Percentiles rank a stretch among this genome's conserved stretches.
Conservation (phyloP, 2,113 vertebrate species). For the Ciconia stormi region DNA sequence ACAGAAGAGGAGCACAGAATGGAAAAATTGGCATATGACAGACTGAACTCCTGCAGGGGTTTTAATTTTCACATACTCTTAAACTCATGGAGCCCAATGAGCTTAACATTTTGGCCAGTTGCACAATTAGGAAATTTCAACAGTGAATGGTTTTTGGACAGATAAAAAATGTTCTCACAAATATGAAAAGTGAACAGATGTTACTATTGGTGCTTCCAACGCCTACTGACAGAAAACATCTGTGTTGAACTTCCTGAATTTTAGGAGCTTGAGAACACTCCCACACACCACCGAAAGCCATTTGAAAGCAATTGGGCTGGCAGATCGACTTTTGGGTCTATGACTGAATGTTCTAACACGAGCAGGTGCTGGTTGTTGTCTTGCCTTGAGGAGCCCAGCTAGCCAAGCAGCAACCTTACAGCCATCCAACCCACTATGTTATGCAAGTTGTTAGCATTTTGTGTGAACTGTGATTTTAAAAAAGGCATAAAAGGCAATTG, state of each 20-base stretch:
- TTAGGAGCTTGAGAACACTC: conserved; percentile 73
- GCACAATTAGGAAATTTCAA: conserved; percentile 58
- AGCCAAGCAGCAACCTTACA: conserved; percentile 10
- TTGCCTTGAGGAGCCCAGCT: neutral
- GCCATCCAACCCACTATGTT: neutral
- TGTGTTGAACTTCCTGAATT: conserved; percentile 75
- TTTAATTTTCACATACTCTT: conserved; percentile 25
- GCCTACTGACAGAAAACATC: conserved; percentile 80
- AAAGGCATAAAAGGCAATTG: neutral
- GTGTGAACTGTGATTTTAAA: neutral
- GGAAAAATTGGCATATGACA: neutral
- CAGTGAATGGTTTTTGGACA: conserved; percentile 53
- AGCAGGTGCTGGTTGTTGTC: conserved; percentile 63
- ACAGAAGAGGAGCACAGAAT: conserved; percentile 6
- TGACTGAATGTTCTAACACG: conserved; percentile 34
- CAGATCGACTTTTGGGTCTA: conserved; percentile 10
- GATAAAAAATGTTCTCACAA: conserved; percentile 71
- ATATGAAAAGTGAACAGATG: conserved; percentile 72
- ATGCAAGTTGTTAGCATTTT: neutral
- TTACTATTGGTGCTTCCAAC: conserved; percentile 70
- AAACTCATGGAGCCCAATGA: neutral
- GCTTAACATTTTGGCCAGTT: conserved; percentile 28
- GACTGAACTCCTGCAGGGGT: conserved; percentile 34
- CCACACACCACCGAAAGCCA: conserved; percentile 63
- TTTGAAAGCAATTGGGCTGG: conserved; percentile 58